These are phyloP conservation scores for Cardiocondyla obscurior DNA, from an alignment of 1,140 invertebrate genomes.

Conservation along the genomic window DNA sequence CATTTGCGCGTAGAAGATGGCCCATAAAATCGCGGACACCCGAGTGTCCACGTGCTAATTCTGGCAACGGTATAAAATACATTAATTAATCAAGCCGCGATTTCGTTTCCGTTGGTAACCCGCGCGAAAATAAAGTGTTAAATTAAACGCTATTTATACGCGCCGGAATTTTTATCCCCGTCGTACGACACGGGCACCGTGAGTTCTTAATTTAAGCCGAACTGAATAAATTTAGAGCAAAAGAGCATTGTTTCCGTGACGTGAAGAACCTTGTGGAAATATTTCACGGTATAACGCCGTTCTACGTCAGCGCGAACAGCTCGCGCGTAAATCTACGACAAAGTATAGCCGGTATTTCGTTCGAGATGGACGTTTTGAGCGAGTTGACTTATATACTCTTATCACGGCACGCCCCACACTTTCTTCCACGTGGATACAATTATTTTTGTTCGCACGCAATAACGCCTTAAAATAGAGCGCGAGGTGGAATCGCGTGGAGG, in stretches of 20 bases:
- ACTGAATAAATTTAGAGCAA: neutral
- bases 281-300: constrained; percentile 29
- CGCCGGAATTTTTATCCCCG: neutral
- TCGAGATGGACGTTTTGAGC: constrained; percentile 50
- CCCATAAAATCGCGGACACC: neutral
- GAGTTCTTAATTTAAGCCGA: neutral
- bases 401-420: constrained; percentile 56
- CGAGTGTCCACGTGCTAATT: constrained; percentile 21
- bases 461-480: constrained; percentile 47
- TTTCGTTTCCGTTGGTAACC: too few relatives aligned
- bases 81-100: neutral
- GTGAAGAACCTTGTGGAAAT: neutral
- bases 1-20: constrained; percentile 35
- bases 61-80: constrained; percentile 6
- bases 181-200: neutral
- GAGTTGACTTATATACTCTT: constrained; percentile 42
- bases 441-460: constrained; percentile 63
- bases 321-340: constrained; percentile 33
- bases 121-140: neutral
- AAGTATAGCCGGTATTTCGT: constrained; percentile 26
- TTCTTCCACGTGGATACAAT: constrained; percentile 56
- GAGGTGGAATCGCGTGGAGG: constrained; percentile 22
- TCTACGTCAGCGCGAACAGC: constrained; percentile 6
- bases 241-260: neutral
- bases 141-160: neutral